Conservation (phyloP, 2,113 vertebrate genomes). For the Erythrocercus mccallii region DNA sequence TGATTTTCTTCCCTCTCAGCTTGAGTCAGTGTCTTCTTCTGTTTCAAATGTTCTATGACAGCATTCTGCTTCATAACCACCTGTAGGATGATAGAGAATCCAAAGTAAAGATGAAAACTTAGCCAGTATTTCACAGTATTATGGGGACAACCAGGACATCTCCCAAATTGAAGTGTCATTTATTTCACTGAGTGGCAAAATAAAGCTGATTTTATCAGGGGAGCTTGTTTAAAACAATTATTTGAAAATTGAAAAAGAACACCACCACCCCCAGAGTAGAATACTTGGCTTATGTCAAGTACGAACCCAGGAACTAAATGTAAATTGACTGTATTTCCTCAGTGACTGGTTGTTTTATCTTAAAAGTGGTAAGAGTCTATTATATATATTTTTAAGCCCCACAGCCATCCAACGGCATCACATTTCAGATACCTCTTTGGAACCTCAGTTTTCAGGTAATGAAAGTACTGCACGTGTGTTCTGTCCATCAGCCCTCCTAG, state of each 20-base stretch:
- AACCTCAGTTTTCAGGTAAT: slow-evolving; percentile 28
- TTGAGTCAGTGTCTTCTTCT: slow-evolving; percentile 90
- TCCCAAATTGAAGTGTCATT: background rate
- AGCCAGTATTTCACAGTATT: background rate
- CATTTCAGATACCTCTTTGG: slow-evolving; percentile 41
- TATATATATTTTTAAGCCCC: background rate
- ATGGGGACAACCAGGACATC: background rate
- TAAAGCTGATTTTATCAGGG: background rate
- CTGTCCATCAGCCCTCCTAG: slow-evolving; percentile 12
- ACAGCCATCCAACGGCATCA: slow-evolving; percentile 36
- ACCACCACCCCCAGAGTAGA: background rate
- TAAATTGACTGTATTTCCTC: background rate
- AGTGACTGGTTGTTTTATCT: background rate
- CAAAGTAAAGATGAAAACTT: slow-evolving; percentile 40
- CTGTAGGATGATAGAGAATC: slow-evolving; percentile 71
- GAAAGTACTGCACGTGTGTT: background rate
- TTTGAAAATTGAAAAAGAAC: background rate
- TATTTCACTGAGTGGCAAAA: background rate
- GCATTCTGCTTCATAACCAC: slow-evolving; percentile 89
- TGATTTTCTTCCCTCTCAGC: slow-evolving; percentile 95
- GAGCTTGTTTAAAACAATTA: background rate
- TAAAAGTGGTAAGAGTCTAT: background rate
- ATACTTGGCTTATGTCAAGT: background rate
- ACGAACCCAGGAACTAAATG: background rate
- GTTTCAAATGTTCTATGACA: slow-evolving; percentile 91